These are phyloP conservation scores for Ctenodactylus gundi DNA, from an alignment of 2,113 vertebrate genomes.

Conservation along the genomic window DNA sequence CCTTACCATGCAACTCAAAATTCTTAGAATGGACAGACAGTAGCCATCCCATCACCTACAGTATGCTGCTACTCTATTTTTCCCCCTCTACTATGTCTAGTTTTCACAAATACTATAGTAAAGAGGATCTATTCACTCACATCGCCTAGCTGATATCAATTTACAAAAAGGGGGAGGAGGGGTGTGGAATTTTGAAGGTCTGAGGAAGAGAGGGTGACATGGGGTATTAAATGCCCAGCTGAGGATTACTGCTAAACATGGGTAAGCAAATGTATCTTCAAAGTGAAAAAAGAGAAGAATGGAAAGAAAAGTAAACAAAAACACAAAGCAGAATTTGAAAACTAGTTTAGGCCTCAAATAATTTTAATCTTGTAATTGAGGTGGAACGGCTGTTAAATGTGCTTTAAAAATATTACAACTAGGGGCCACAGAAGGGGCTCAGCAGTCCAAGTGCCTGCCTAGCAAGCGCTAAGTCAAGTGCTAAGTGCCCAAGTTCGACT, in stretches of 20 bases:
- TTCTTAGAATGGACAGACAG: not conserved
- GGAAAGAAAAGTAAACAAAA: not conserved
- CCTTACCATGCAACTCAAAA: not conserved
- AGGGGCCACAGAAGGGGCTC: too few species aligned
- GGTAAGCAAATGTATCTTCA: not conserved
- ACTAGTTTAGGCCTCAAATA: not conserved
- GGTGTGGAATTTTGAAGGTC: not conserved
- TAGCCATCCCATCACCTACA: not conserved
- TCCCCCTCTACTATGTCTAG: not conserved
- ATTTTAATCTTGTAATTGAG: not conserved
- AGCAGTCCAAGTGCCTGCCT: too few species aligned
- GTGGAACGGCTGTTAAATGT: constrained; percentile 22
- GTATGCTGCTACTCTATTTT: not conserved
- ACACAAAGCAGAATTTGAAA: not conserved
- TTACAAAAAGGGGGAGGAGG: not conserved
- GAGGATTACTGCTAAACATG: not conserved
- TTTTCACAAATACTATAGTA: not conserved
- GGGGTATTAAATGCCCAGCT: not conserved
- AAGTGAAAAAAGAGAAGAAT: not conserved
- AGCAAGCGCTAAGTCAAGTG: too few species aligned
- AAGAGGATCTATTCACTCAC: not conserved
- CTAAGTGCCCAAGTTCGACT: too few species aligned
- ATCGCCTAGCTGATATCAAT: not conserved
- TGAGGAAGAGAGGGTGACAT: not conserved
- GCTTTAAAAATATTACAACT: not conserved